These are phyloP conservation scores for Temnothorax ravouxi DNA, from an alignment of 2,888 invertebrate species.

Conservation along the genomic window DNA sequence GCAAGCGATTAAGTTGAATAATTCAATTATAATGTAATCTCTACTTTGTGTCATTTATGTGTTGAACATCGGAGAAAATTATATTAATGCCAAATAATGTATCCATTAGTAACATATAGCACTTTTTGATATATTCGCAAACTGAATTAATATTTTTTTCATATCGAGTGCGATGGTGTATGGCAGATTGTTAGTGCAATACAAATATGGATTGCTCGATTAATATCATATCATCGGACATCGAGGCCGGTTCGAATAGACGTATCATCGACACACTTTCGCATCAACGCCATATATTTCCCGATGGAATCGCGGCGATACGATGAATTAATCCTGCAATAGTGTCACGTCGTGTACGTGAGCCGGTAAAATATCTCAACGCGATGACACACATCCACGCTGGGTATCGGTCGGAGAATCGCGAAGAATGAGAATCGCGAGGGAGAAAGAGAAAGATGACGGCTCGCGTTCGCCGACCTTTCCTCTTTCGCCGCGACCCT, in stretches of 20 bases:
- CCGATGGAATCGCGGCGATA: conserved; percentile 16
- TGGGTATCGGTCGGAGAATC: not conserved
- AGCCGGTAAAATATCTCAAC: conserved; percentile 32
- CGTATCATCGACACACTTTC: conserved; percentile 25
- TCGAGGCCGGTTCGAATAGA: not conserved
- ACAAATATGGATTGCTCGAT: not conserved
- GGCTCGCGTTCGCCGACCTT: conserved; percentile 64
- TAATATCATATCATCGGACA: conserved; percentile 1
- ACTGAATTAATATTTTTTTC: not conserved
- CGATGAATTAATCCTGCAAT: conserved; percentile 33
- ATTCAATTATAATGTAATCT: conserved; percentile 20
- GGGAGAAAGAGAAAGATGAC: conserved; percentile 30
- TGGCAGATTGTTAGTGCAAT: not conserved
- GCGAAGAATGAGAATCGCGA: not conserved
- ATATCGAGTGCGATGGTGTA: not conserved
- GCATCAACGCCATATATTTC: not conserved
- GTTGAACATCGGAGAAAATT: not conserved
- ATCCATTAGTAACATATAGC: not conserved
- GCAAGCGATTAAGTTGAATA: conserved; percentile 28
- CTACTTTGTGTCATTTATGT: not conserved
- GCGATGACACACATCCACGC: conserved; percentile 62
- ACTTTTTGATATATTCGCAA: not conserved
- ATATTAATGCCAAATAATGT: conserved; percentile 11
- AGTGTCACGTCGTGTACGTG: conserved; percentile 13
- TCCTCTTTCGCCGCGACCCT: conserved; percentile 67